phyloP scores from a whole-genome alignment of 2,113 vertebrate species.

The Trichomycterus rosablanca region DNA sequence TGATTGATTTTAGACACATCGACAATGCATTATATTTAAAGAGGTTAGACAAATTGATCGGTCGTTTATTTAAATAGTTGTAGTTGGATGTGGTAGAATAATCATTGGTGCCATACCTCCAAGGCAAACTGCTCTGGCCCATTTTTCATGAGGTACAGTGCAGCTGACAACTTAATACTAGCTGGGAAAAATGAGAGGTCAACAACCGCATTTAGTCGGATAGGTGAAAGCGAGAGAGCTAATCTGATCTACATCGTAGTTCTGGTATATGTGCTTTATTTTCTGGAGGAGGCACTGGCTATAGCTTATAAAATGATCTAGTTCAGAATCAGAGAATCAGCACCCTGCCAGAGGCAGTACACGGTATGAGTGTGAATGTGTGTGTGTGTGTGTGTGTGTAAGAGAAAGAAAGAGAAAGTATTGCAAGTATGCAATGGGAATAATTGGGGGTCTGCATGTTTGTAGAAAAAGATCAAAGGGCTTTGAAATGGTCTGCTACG shows the following conservation, averaged over 20 bases:
- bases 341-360: neutral
- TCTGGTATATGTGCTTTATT: conserved; percentile 22
- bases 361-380: neutral
- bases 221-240: neutral
- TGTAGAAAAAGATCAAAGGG: too few relatives aligned
- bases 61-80: too few relatives aligned
- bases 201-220: conserved; percentile 1
- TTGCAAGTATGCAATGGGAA: too few relatives aligned
- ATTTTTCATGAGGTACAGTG: conserved; percentile 26
- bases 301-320: conserved; percentile 1
- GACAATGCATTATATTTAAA: too few relatives aligned
- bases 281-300: neutral
- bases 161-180: conserved; percentile 39
- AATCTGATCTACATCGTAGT: conserved; percentile 25
- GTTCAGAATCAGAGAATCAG: conserved; percentile 18
- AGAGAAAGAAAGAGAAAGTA: neutral
- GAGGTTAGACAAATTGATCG: too few relatives aligned
- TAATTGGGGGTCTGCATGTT: too few relatives aligned
- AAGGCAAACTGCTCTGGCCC: conserved; percentile 19
- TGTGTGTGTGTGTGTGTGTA: neutral
- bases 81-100: too few relatives aligned
- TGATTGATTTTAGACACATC: too few relatives aligned
- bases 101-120: neutral
- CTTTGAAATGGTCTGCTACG: too few relatives aligned
- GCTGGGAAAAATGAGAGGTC: conserved; percentile 26